Conservation (phyloP, 2,888 invertebrate genomes). For the Netelia fuscicornis region DNA sequence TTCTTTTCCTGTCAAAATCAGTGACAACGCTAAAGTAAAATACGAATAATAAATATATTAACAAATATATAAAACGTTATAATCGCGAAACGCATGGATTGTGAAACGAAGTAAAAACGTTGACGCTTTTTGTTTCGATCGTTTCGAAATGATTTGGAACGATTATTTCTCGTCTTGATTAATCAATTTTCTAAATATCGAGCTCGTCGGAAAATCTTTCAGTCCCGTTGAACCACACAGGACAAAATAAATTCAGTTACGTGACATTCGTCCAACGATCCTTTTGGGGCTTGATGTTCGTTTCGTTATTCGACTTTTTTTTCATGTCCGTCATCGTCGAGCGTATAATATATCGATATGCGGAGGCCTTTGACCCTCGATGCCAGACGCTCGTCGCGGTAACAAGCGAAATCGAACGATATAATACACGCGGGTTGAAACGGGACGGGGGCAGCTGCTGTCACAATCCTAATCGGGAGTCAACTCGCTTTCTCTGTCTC, state of each 20-base stretch:
- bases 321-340: background rate
- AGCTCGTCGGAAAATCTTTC: no score
- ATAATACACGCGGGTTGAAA: conserved; percentile 54
- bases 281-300: background rate
- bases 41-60: no score
- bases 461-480: conserved; percentile 69
- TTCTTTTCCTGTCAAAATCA: no score
- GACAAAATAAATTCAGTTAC: background rate
- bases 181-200: no score
- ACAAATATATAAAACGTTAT: no score
- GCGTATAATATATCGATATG: background rate
- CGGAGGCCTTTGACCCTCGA: conserved; percentile 78
- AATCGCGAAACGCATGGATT: no score
- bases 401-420: conserved; percentile 73
- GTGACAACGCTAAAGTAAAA: no score
- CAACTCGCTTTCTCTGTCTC: conserved; percentile 56
- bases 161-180: no score
- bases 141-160: no score
- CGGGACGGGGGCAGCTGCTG: conserved; percentile 76
- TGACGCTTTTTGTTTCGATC: no score
- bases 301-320: conserved; percentile 12
- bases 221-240: no score
- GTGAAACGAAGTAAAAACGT: no score
- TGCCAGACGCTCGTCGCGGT: conserved; percentile 66
- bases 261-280: background rate